A percentile compares a stretch with the other conserved stretches of the same genome.
Conservation (phyloP, 2,113 vertebrate species). For the Carassius auratus region DNA sequence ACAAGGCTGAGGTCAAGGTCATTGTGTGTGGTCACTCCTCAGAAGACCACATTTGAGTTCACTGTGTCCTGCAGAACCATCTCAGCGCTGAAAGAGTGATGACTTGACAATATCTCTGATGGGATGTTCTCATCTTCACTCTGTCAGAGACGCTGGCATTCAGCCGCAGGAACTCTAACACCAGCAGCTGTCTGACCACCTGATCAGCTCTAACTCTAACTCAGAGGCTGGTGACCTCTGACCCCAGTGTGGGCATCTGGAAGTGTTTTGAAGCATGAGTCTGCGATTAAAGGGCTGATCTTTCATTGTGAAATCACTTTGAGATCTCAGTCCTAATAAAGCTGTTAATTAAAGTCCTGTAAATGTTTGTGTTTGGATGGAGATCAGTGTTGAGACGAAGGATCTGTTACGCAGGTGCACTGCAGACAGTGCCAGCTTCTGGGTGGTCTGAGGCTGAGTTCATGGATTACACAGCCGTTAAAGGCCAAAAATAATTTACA, state of each 20-base stretch:
- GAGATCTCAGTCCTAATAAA: neutral
- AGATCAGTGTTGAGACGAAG: neutral
- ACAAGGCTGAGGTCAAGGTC: neutral
- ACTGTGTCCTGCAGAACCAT: too few species aligned
- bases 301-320: neutral
- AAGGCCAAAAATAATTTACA: neutral
- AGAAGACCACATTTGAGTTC: too few species aligned
- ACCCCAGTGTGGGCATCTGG: neutral
- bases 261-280: neutral
- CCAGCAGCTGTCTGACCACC: neutral
- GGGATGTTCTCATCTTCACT: neutral
- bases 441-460: conserved; percentile 47
- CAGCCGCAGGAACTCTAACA: too few species aligned
- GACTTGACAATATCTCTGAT: too few species aligned
- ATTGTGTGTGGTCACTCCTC: too few species aligned
- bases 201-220: neutral
- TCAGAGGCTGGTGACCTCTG: neutral
- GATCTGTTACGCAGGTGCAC: conserved; percentile 32
- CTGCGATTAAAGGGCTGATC: neutral
- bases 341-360: neutral
- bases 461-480: conserved; percentile 11
- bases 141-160: neutral
- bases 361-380: conserved; percentile 13
- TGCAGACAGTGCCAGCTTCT: conserved; percentile 14
- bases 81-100: too few species aligned